Evolutionary conservation across 2,797 vertebrate genomes (phyloP).

Genomic region (Urosaurus nigricauda): DNA sequence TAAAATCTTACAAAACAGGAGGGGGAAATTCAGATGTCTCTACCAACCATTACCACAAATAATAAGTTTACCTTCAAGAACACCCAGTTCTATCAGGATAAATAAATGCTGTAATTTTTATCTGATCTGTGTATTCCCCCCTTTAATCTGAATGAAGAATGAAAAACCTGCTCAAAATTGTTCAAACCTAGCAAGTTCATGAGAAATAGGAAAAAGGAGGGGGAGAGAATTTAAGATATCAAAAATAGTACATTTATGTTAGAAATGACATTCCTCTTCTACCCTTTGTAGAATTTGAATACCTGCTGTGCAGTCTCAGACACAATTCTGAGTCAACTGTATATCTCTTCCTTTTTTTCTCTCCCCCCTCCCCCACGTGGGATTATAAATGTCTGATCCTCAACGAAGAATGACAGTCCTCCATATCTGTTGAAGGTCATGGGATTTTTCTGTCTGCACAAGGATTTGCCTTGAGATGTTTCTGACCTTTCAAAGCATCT

Average conservation of each 20-base stretch:
- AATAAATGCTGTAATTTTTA: background rate
- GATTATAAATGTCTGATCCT: constrained; percentile 61
- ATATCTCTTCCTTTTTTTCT: background rate
- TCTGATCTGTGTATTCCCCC: background rate
- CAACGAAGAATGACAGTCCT: constrained; percentile 76
- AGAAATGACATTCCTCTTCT: background rate
- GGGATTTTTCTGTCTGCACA: constrained; percentile 78
- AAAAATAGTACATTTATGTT: background rate
- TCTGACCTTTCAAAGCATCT: constrained; percentile 79
- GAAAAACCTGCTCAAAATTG: background rate
- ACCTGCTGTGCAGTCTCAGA: background rate
- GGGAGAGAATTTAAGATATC: background rate
- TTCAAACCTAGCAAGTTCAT: background rate
- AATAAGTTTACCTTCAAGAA: background rate
- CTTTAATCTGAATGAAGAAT: background rate
- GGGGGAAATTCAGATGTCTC: background rate
- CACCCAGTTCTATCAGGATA: background rate
- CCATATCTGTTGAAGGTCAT: constrained; percentile 65
- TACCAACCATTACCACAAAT: background rate
- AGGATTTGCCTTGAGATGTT: constrained; percentile 78
- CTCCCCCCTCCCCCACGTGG: background rate
- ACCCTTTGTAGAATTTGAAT: constrained; percentile 24
- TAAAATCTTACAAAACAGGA: background rate
- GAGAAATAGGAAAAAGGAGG: background rate
- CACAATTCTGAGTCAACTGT: background rate